These are phyloP conservation scores for Idaea biselata DNA, from an alignment of 2,888 invertebrate species.

Conservation along the genomic window DNA sequence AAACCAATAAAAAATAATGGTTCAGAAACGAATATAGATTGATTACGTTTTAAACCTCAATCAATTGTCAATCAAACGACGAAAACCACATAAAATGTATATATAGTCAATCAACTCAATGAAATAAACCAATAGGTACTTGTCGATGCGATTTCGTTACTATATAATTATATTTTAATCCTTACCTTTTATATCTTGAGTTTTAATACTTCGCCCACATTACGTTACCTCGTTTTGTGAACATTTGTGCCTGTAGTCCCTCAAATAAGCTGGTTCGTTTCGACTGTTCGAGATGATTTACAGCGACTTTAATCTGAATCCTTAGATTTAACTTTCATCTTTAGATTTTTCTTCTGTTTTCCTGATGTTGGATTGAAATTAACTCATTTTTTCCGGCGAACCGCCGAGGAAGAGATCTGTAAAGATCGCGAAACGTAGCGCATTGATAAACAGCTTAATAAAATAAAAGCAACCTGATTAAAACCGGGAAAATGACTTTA, in stretches of 20 bases:
- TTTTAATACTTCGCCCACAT: not conserved
- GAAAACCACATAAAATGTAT: not conserved
- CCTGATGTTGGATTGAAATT: too few relatives aligned
- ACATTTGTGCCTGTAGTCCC: not conserved
- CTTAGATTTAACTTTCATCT: too few relatives aligned
- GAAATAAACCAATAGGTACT: not conserved
- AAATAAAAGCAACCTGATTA: too few relatives aligned
- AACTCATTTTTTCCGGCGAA: too few relatives aligned
- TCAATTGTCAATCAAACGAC: conserved; percentile 9
- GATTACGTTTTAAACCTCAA: conserved; percentile 1
- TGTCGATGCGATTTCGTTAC: not conserved
- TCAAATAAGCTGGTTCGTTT: not conserved
- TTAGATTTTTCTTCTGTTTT: too few relatives aligned
- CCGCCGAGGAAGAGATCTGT: too few relatives aligned
- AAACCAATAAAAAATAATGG: not conserved
- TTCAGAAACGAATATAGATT: not conserved
- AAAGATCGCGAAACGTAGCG: too few relatives aligned
- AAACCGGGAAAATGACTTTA: too few relatives aligned
- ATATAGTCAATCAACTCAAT: not conserved
- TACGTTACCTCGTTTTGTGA: not conserved
- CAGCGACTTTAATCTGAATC: too few relatives aligned
- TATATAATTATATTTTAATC: not conserved
- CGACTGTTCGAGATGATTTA: not conserved
- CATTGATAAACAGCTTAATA: too few relatives aligned
- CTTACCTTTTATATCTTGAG: not conserved